Base-by-base conservation (phyloP, 2,797 vertebrate genomes). In the Pseudomugil gertrudae region DNA sequence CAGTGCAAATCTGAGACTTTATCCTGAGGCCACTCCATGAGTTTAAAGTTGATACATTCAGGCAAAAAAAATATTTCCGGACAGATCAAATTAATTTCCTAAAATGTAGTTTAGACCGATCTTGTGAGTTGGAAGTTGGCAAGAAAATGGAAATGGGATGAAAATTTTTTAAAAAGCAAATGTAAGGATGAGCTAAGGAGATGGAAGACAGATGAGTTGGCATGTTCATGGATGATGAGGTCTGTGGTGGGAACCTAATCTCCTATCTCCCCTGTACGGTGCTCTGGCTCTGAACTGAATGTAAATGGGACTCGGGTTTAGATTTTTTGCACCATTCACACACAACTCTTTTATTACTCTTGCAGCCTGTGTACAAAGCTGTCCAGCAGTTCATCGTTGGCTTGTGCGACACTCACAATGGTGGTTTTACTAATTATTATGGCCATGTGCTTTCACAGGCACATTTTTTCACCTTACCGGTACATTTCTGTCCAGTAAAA, bases 221-320 rank as follows among this genome's bases (percentile, higher is more conserved):
- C 13, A 57, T 84, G 81, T 83, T 81, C 65, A 78, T 85, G 84
- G 86, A 85, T 89, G 81, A 90, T 87, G 85, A 85, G 81, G 74
- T 87, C 73, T 87, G 85, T 81, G 84, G 88, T 88, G 76, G 79
- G 72, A n/a, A 87, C 66, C 85, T 90, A 87, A 89, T 90, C 84
- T 87, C 77, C 84, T 86, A 81, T 87, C 87, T 88, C 85, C 87
- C 84, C 86, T 57, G 80, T 84, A 84, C 80, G 85, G 81, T 84
- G 77, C 75, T 65, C 78, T 33, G 71, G 71, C 52, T 90, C 84
- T 89, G 87, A 67, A 30, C 79, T 80, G 90, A 84, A 90, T 90
- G 79, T 53, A 78, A 89, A 91, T 87, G 67, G 74, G 72, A 72
- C 43, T 62, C 76, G 65, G 79, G 67, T 69, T 86, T 84, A 84